A percentile compares a stretch with the other conserved stretches of the same genome.
phyloP scores from a whole-genome alignment of 2,113 vertebrate species.

The Malurus cyaneus region DNA sequence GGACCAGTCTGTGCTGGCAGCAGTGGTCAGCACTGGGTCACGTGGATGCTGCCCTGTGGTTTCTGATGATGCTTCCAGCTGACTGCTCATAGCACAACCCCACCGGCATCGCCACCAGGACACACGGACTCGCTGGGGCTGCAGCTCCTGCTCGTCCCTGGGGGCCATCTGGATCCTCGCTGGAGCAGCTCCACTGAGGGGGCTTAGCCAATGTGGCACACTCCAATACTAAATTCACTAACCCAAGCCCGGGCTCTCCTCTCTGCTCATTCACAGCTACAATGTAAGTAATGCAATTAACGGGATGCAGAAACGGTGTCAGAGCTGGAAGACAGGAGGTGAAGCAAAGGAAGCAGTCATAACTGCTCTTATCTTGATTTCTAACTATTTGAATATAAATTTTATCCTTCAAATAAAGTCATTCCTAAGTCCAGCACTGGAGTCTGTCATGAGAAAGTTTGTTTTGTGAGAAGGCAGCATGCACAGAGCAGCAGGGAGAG shows the following conservation, averaged over 20 bases:
- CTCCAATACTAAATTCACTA: constrained; percentile 67
- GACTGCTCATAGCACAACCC: not conserved
- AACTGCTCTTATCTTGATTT: not conserved
- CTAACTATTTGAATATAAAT: not conserved
- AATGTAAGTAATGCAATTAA: constrained; percentile 21
- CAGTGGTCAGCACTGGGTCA: not conserved
- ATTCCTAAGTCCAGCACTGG: not conserved
- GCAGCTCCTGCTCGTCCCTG: not conserved
- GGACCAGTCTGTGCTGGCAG: not conserved
- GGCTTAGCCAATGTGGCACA: not conserved
- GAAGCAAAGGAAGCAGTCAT: not conserved
- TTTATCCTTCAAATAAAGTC: constrained; percentile 54
- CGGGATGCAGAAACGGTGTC: fast-evolving
- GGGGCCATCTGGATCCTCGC: fast-evolving
- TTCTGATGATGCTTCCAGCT: not conserved
- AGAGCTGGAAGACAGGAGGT: not conserved
- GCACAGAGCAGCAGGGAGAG: fast-evolving
- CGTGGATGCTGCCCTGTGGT: not conserved
- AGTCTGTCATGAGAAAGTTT: not conserved
- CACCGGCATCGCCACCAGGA: fast-evolving
- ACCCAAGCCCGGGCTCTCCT: not conserved
- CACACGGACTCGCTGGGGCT: not conserved
- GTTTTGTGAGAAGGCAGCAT: not conserved
- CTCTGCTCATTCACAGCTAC: not conserved
- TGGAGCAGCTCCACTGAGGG: not conserved